Base-by-base conservation (phyloP, 2,888 invertebrate genomes). In the Dryococelus australis region DNA sequence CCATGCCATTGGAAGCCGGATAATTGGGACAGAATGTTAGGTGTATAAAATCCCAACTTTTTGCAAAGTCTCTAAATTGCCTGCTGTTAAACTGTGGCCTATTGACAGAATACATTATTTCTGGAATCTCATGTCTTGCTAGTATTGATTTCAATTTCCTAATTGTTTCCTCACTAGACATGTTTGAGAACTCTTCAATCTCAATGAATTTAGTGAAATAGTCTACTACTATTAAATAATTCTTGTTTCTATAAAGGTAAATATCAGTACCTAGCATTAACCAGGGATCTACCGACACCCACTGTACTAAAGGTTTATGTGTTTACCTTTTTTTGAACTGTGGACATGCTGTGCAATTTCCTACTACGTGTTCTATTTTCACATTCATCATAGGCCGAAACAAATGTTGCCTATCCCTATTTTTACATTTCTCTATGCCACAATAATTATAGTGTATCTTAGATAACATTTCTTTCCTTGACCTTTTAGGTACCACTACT, bases 31-130 rank as follows among this genome's bases (percentile, higher is more conserved):
- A 43, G 12, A 86, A 65, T 12, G 86, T 87, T 26, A 27, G 79
- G 26, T 87, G 87, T 35, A 83, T 79, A 81, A 89, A 89, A 80
- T 86, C 88, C 89, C 89, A 89, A 83, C 43, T 65, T 24, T 85
- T 87, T 5, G 51, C 85, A 87, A 89, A 89, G 28, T 83, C 84
- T n/a, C n/a, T 84, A 87, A 89, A 88, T 12, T 87, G 28, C n/a
- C 6, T 24, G 26, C 65, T 78, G n/a, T 51, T 78, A 79, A 51
- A 87, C 78, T 43, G 86, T 43, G 43, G 43, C 9, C 86, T 86
- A 86, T 43, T 47, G 16, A 86, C 86, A 10, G 86, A 86, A 86
- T 86, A 83, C 26, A 86, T 6, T 86, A 26, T 65, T 47, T 83
- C 35, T 65, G 65, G 65, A 9, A 65, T 65, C 16, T 16, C 65